A percentile compares a stretch with the other conserved stretches of the same genome.
These are phyloP conservation scores for Gadus chalcogrammus DNA, from an alignment of 2,113 vertebrate genomes.

Conservation along the genomic window DNA sequence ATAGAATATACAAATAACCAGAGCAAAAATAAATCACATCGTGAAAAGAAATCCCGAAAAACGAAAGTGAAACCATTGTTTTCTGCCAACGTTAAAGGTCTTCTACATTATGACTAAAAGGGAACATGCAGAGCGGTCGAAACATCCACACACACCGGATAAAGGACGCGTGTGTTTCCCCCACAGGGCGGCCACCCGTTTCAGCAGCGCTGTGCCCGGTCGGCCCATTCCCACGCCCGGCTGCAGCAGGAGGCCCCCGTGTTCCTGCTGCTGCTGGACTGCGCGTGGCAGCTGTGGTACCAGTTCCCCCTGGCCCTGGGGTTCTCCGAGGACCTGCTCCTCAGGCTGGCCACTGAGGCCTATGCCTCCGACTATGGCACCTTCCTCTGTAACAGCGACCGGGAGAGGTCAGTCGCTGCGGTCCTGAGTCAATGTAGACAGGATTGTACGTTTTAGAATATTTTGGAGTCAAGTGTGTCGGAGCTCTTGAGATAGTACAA, in stretches of 20 bases:
- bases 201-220: slow-evolving; percentile 77
- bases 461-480: too few species aligned
- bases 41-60: not conserved
- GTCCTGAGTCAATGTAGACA: not conserved
- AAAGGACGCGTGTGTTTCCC: not conserved
- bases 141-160: not conserved
- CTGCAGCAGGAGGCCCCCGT: slow-evolving; percentile 78
- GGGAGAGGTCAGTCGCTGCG: slow-evolving; percentile 71
- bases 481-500: too few species aligned
- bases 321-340: slow-evolving; percentile 79
- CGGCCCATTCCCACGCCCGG: slow-evolving; percentile 74
- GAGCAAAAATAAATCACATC: too few species aligned
- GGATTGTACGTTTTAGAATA: too few species aligned
- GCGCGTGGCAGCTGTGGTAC: slow-evolving; percentile 81
- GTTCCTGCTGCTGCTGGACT: slow-evolving; percentile 88
- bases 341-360: slow-evolving; percentile 75
- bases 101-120: too few species aligned
- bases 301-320: slow-evolving; percentile 85
- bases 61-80: not conserved
- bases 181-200: slow-evolving; percentile 83
- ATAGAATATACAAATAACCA: too few species aligned
- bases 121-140: too few species aligned
- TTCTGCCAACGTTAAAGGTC: not conserved
- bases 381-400: slow-evolving; percentile 84
- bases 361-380: slow-evolving; percentile 82